Percentiles rank a stretch among this genome's conserved stretches.
These are phyloP conservation scores for Plebejus melissa DNA, from an alignment of 2,888 invertebrate species.

Conservation along the genomic window DNA sequence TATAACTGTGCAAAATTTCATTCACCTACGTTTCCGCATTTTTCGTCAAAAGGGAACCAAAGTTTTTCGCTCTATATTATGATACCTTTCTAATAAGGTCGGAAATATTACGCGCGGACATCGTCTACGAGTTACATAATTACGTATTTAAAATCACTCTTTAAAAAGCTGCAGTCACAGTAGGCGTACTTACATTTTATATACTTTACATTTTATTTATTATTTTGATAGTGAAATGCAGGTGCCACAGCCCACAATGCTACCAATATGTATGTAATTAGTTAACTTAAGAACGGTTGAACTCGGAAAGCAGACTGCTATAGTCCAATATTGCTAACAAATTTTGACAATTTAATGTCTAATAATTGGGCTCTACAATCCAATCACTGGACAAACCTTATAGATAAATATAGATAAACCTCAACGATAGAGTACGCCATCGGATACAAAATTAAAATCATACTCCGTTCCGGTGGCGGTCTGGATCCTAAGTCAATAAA, in stretches of 20 bases:
- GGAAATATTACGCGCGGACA: background rate
- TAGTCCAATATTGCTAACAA: too few species aligned
- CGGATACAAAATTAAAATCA: background rate
- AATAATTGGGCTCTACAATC: too few species aligned
- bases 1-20: too few species aligned
- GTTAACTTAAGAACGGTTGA: too few species aligned
- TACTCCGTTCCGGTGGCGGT: background rate
- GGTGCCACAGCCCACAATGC: too few species aligned
- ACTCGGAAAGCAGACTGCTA: too few species aligned
- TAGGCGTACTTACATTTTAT: background rate
- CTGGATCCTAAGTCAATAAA: conserved; percentile 20
- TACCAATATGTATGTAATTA: too few species aligned
- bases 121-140: background rate
- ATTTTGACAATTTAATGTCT: too few species aligned
- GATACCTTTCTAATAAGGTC: background rate
- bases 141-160: conserved; percentile 14
- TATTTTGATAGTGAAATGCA: background rate
- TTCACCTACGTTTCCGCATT: too few species aligned
- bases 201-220: background rate
- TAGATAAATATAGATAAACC: background rate
- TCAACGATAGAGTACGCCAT: background rate
- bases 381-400: background rate
- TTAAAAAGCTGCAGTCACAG: background rate
- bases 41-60: too few species aligned
- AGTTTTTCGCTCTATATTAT: too few species aligned